These are phyloP conservation scores for Chaenogobius annularis DNA, from an alignment of 2,113 vertebrate species.

Conservation along the genomic window DNA sequence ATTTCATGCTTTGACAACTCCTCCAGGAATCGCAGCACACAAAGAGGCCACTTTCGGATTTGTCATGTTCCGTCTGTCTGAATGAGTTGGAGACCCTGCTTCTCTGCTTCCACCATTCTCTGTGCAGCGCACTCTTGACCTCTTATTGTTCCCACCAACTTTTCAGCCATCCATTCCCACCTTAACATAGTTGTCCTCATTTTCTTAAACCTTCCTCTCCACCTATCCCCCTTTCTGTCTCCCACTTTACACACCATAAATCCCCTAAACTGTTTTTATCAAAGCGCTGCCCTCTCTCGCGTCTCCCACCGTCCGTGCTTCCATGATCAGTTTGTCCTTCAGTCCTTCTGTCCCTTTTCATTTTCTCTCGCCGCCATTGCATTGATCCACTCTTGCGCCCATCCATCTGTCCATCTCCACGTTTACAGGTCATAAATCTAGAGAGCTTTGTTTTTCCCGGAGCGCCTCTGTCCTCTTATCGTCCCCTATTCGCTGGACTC, in stretches of 20 bases:
- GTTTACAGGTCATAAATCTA: slow-evolving; percentile 70
- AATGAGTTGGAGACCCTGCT: slow-evolving; percentile 55
- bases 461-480: slow-evolving; percentile 64
- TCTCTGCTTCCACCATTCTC: slow-evolving; percentile 28
- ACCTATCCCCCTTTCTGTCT: slow-evolving; percentile 18
- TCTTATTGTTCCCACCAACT: slow-evolving; percentile 44
- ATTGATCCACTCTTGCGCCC: slow-evolving; percentile 22
- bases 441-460: slow-evolving; percentile 50
- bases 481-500: slow-evolving; percentile 82
- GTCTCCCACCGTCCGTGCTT: slow-evolving; percentile 14
- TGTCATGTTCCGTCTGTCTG: slow-evolving; percentile 50
- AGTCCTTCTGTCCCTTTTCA: slow-evolving; percentile 12
- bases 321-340: slow-evolving; percentile 20
- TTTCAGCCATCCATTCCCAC: slow-evolving; percentile 46
- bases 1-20: slow-evolving; percentile 79
- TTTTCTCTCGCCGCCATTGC: slow-evolving; percentile 8
- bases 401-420: slow-evolving; percentile 59
- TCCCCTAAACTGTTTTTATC: slow-evolving; percentile 27
- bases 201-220: slow-evolving; percentile 44
- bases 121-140: slow-evolving; percentile 33
- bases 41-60: slow-evolving; percentile 71
- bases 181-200: slow-evolving; percentile 46
- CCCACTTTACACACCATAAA: slow-evolving; percentile 30
- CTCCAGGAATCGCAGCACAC: slow-evolving; percentile 70
- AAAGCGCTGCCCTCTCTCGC: slow-evolving; percentile 13